Conservation (phyloP, 2,888 invertebrate genomes). For the Leptogaster cylindrica region DNA sequence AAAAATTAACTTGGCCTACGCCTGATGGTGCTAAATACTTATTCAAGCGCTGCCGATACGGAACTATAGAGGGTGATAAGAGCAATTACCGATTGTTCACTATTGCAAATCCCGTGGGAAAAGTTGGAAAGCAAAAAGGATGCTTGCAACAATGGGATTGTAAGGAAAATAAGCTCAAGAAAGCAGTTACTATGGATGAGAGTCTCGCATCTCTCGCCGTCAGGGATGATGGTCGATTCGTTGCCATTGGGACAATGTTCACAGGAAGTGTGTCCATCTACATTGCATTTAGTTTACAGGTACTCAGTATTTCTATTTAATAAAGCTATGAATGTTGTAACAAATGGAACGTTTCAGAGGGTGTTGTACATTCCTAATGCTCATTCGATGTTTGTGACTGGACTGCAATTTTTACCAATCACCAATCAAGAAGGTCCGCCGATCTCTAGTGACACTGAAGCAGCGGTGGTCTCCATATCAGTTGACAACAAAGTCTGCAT, state of each 20-base stretch:
- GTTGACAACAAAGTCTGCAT: conserved; percentile 93
- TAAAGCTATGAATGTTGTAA: neutral
- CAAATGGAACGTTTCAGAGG: conserved; percentile 65
- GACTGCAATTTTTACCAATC: conserved; percentile 88
- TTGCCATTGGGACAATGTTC: conserved; percentile 93
- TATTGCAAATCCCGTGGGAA: conserved; percentile 78
- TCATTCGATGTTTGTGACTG: conserved; percentile 97
- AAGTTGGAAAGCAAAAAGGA: conserved; percentile 73
- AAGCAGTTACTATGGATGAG: conserved; percentile 71
- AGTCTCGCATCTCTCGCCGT: conserved; percentile 84
- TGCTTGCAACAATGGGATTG: conserved; percentile 82
- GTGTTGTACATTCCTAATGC: conserved; percentile 82
- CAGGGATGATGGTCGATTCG: conserved; percentile 88
- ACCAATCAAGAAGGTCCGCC: conserved; percentile 72
- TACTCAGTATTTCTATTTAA: conserved; percentile 54
- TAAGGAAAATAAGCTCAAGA: conserved; percentile 66
- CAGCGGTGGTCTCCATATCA: conserved; percentile 91
- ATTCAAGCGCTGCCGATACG: conserved; percentile 83
- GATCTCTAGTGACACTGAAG: conserved; percentile 77
- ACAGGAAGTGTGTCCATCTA: conserved; percentile 90
- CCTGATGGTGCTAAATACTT: conserved; percentile 80
- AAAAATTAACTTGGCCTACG: conserved; percentile 76
- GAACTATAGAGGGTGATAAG: conserved; percentile 72
- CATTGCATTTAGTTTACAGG: conserved; percentile 89
- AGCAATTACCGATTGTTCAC: conserved; percentile 74